Evolutionary conservation across 2,888 invertebrate genomes (phyloP).

Genomic region (Mycalesis mineus): DNA sequence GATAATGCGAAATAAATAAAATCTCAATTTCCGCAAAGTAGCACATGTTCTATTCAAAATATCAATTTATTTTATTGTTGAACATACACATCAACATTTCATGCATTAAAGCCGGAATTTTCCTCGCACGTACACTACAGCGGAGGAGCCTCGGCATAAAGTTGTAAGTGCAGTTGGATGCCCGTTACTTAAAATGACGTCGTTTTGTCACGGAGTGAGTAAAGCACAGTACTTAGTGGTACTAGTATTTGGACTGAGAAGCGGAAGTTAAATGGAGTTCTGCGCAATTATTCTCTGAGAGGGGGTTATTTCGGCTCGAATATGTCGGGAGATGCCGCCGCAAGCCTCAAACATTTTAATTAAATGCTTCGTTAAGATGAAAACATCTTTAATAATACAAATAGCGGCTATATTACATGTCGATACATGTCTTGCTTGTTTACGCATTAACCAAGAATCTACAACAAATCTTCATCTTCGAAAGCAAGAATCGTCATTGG

Average conservation of each 20-base stretch:
- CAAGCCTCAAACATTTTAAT: constrained; percentile 46
- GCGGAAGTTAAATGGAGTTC: constrained; percentile 74
- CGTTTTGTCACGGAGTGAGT: constrained; percentile 67
- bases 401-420: neutral
- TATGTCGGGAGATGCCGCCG: constrained; percentile 58
- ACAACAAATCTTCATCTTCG: no score
- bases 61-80: no score
- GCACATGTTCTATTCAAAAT: no score
- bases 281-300: constrained; percentile 70
- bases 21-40: no score
- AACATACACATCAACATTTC: no score
- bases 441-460: no score
- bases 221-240: constrained; percentile 67
- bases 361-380: constrained; percentile 48
- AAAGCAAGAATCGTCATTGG: no score
- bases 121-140: neutral
- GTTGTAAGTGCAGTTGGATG: constrained; percentile 8
- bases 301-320: constrained; percentile 63
- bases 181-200: constrained; percentile 67
- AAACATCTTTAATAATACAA: constrained; percentile 3
- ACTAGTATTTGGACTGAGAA: constrained; percentile 67
- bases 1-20: no score
- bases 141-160: neutral
- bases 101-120: neutral
- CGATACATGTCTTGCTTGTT: neutral